These are phyloP conservation scores for Lates japonicus DNA, from an alignment of 2,797 vertebrate species.

Conservation along the genomic window DNA sequence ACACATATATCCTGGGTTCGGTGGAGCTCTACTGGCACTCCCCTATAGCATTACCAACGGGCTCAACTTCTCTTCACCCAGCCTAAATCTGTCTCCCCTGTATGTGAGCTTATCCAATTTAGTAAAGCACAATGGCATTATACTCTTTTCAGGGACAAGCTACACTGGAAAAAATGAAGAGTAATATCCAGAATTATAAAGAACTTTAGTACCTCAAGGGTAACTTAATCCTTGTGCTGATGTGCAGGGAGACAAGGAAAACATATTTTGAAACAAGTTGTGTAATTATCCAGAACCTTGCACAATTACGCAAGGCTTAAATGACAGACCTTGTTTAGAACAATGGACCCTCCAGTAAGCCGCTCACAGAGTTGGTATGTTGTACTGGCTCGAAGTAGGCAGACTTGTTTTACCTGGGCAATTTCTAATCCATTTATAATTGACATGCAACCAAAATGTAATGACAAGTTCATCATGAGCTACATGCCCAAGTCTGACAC, in stretches of 20 bases:
- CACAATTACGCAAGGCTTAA: neutral
- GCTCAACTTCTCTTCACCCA: neutral
- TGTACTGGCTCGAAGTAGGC: neutral
- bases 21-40: neutral
- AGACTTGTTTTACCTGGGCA: constrained; percentile 13
- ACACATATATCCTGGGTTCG: neutral
- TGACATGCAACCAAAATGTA: neutral
- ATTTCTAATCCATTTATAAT: neutral
- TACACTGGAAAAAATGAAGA: neutral
- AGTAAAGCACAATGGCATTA: neutral
- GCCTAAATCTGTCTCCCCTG: constrained; percentile 1
- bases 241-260: neutral
- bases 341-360: neutral
- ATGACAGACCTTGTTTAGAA: neutral
- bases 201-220: neutral
- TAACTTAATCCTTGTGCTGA: neutral
- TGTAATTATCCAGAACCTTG: neutral
- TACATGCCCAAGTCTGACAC: too few relatives aligned
- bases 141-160: neutral
- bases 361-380: neutral
- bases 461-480: neutral
- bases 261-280: neutral
- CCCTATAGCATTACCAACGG: neutral
- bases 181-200: neutral
- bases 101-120: neutral